Base-by-base conservation (phyloP, 1,140 invertebrate genomes). In the Aporrectodea caliginosa region DNA sequence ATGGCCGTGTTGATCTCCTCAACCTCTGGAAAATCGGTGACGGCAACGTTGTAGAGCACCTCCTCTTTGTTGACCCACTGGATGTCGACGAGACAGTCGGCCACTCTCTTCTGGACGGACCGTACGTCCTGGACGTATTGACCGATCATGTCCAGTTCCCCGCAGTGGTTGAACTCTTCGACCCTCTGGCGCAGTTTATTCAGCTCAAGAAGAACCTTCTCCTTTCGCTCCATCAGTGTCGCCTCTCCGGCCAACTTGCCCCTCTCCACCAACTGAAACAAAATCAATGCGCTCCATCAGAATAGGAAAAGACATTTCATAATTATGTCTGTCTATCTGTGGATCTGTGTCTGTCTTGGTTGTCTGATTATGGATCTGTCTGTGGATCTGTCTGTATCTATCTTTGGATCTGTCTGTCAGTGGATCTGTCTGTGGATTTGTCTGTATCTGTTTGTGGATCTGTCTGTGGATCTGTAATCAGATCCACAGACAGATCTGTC, bases 211-310 rank as follows among this genome's bases (percentile, higher is more conserved):
- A 92, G 92, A 0, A 96, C 89, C 83, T 91, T 90, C 69, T 91
- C 91, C 16, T 93, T 92, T 83, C 91, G 91, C 71, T 90, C 89
- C 77, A 92, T 89, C 58, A 96, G 84, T 80, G 90, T 90, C 83
- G 94, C 93, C 88, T 96, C 94, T 84, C 95, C 92, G 77, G 93
- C 91, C 75, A 91, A 92, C 89, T 94, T 95, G 70, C 91, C 92
- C 35, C 92, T 91, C 88, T 96, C 94, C 84, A 92, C 92, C 80
- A 93, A 91, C 89, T 90, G 80, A 32, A 79, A 80, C 14, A 69
- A 82, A 58, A 58, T n/a, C n/a, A n/a, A n/a, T n/a, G n/a, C n/a
- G n/a, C n/a, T n/a, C n/a, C n/a, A n/a, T n/a, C n/a, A n/a, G n/a
- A n/a, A n/a, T n/a, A n/a, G n/a, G n/a, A n/a, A n/a, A n/a, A n/a